phyloP scores from a whole-genome alignment of 2,888 invertebrate species.

The Empis stercorea region DNA sequence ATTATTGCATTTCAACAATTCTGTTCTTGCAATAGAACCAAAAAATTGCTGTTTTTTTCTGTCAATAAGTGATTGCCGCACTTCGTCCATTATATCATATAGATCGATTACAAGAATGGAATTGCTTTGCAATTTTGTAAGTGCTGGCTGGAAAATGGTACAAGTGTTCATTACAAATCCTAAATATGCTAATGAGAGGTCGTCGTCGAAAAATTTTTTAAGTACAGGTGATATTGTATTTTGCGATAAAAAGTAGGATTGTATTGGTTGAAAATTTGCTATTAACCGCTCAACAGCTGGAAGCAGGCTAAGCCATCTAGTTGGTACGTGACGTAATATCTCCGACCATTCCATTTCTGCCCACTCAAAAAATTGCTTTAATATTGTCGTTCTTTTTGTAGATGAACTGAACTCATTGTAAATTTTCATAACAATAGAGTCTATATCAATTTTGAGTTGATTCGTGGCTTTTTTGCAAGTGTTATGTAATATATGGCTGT shows the following conservation, averaged over 20 bases:
- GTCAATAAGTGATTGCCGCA: neutral
- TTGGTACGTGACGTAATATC: constrained; percentile 5
- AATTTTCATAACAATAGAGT: constrained; percentile 2
- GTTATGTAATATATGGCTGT: neutral
- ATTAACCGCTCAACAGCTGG: constrained; percentile 3
- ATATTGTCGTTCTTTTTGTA: constrained; percentile 2
- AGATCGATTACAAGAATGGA: neutral
- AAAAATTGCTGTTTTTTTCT: neutral
- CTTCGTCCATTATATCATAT: neutral
- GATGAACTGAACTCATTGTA: constrained; percentile 2
- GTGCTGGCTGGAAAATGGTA: neutral
- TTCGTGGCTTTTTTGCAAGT: neutral
- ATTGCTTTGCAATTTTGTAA: neutral
- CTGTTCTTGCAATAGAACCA: neutral
- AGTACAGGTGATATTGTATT: neutral
- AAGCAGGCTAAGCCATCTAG: constrained; percentile 3
- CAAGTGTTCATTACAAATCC: constrained; percentile 3
- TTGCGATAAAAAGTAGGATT: constrained; percentile 3
- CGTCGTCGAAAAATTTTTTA: constrained; percentile 2
- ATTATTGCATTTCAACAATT: neutral
- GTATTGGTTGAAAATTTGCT: constrained; percentile 2
- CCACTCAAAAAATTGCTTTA: constrained; percentile 5
- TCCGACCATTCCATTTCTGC: constrained; percentile 1
- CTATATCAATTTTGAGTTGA: constrained; percentile 2
- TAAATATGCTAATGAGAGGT: constrained; percentile 1